Evolutionary conservation across 1,140 invertebrate species (phyloP), one percentile per base, ranked within the genome.

Genomic region (Holcopasites calliopsidis): DNA sequence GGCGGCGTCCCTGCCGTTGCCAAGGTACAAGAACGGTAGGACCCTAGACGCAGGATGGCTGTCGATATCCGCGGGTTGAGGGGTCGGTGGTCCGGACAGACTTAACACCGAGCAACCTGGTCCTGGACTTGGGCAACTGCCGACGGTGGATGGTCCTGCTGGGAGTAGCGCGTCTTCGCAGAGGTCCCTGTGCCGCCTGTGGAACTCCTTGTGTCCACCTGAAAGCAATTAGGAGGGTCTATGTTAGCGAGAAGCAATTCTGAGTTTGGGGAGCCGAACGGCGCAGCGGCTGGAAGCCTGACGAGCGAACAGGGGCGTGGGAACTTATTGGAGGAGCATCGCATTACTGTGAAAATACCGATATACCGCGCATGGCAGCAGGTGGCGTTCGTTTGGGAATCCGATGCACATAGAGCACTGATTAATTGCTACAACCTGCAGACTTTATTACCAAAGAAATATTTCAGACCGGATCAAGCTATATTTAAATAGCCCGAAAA

Each of bases 11-110:
- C 94, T 92, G 85, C 96, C 96, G 91, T 97, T 98, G 77, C 97
- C 97, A 70, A 98, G 93, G 89, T 96, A 97, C 28, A 98, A 92
- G 92, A 96, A 97, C n/a, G 96, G 96, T 65, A 98, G 92, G 33
- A 98, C 95, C 88, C 95, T 92, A 42, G 96, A 96, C 44, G 96
- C 95, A 3, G 95, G 95, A 82, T 96, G 94, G 66, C 93, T 94
- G 90, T 97, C 95, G 77, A 96, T 95, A 86, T 95, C 95, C 7
- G 87, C 86, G 13, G 88, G 74, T 23, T 87, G 84, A 3, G 85
- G 89, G 0, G 89, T 90, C 16, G 82, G 85, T 71, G 74, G 88
- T n/a, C 71, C 85, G 58, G 65, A 86, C 73, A 69, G 85, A 77
- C 64, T 85, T 40, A 82, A 82, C 74, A 84, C 80, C 8, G 82